Conservation (phyloP, 2,888 invertebrate species). For the Xestia xanthographa region DNA sequence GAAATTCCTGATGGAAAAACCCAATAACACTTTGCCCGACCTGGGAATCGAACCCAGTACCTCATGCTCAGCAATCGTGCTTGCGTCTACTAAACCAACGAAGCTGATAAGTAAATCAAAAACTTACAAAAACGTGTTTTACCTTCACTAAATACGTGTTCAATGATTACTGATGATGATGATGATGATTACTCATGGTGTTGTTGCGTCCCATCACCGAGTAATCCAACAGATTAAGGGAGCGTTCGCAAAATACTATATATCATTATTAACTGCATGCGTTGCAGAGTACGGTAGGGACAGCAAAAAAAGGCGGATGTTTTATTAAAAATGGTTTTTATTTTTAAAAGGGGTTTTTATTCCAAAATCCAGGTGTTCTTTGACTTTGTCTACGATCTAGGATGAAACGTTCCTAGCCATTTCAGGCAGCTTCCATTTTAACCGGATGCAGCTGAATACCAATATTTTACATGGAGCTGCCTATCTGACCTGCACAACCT, state of each 20-base stretch:
- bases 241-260: constrained; percentile 72
- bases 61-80: no score
- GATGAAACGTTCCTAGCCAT: not conserved
- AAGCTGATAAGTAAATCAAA: not conserved
- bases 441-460: no score
- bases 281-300: constrained; percentile 55
- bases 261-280: constrained; percentile 74
- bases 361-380: not conserved
- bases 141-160: not conserved
- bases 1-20: no score
- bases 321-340: not conserved
- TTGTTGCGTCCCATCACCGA: constrained; percentile 56
- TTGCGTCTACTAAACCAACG: no score
- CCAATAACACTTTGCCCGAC: no score
- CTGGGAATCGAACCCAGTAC: no score
- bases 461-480: no score
- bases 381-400: not conserved
- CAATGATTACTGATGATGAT: constrained; percentile 15
- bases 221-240: constrained; percentile 74
- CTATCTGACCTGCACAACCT: no score
- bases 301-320: constrained; percentile 37
- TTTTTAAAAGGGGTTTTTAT: not conserved
- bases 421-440: no score
- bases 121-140: not conserved
- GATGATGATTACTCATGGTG: constrained; percentile 50